Percentiles rank a stretch among this genome's conserved stretches.
Conservation (phyloP, 2,888 invertebrate species). For the Synergus japonicus region DNA sequence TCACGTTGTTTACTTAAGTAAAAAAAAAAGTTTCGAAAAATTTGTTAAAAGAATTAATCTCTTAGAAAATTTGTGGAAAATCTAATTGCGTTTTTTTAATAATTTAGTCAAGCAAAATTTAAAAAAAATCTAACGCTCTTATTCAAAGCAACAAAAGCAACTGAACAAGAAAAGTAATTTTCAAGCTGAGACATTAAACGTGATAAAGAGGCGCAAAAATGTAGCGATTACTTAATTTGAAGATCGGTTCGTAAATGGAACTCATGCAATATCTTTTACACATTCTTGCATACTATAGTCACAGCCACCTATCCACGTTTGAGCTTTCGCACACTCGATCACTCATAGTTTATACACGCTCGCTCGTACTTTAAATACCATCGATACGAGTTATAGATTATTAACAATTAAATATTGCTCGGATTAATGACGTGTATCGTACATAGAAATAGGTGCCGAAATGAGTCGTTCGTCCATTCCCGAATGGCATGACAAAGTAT, state of each 20-base stretch:
- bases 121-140: too few relatives aligned
- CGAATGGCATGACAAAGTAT: constrained; percentile 52
- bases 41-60: neutral
- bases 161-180: neutral
- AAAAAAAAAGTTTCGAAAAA: neutral
- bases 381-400: constrained; percentile 44
- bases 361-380: constrained; percentile 42
- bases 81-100: too few relatives aligned
- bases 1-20: neutral
- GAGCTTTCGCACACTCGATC: constrained; percentile 59
- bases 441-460: constrained; percentile 74
- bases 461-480: constrained; percentile 65
- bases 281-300: constrained; percentile 70
- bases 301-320: constrained; percentile 72
- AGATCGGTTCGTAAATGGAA: constrained; percentile 38
- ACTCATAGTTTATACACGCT: constrained; percentile 51
- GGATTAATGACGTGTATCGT: constrained; percentile 67
- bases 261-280: constrained; percentile 42
- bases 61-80: too few relatives aligned
- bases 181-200: neutral
- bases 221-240: neutral
- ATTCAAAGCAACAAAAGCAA: too few relatives aligned
- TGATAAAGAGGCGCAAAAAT: neutral
- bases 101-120: too few relatives aligned
- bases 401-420: constrained; percentile 64